Percentiles rank a stretch among this genome's conserved stretches.
These are phyloP conservation scores for Conchocele bisecta DNA, from an alignment of 2,888 invertebrate species.

Conservation along the genomic window DNA sequence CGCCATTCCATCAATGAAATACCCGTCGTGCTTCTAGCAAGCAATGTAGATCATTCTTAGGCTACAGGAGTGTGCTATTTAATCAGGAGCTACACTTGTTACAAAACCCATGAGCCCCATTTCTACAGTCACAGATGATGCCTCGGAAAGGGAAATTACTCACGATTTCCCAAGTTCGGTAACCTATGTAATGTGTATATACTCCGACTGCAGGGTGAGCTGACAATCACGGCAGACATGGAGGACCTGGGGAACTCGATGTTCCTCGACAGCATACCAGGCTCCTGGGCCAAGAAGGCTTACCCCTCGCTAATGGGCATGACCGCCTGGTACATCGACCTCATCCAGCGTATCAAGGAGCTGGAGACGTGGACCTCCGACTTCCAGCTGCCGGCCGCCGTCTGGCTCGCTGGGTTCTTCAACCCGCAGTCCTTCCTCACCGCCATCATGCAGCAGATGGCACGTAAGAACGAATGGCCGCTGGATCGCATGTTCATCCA, in stretches of 20 bases:
- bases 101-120: too few relatives aligned
- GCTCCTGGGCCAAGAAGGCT: conserved; percentile 92
- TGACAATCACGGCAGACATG: conserved; percentile 98
- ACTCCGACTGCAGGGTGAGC: conserved; percentile 89
- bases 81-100: too few relatives aligned
- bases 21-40: too few relatives aligned
- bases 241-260: conserved; percentile 95
- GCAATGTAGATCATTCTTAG: too few relatives aligned
- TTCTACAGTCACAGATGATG: too few relatives aligned
- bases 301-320: conserved; percentile 95
- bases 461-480: conserved; percentile 94
- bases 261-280: conserved; percentile 93
- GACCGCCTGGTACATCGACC: conserved; percentile 96
- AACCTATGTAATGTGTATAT: neutral
- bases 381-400: conserved; percentile 92
- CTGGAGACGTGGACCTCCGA: conserved; percentile 96
- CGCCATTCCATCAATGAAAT: too few relatives aligned
- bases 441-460: conserved; percentile 98
- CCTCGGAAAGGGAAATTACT: too few relatives aligned
- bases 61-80: too few relatives aligned
- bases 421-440: conserved; percentile 98
- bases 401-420: conserved; percentile 99
- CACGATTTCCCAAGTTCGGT: too few relatives aligned
- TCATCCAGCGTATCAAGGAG: conserved; percentile 90
- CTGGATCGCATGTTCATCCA: conserved; percentile 98